Evolutionary conservation across 2,113 vertebrate genomes (phyloP), one percentile per base, ranked within the genome.

Genomic region (Taxidea taxus): DNA sequence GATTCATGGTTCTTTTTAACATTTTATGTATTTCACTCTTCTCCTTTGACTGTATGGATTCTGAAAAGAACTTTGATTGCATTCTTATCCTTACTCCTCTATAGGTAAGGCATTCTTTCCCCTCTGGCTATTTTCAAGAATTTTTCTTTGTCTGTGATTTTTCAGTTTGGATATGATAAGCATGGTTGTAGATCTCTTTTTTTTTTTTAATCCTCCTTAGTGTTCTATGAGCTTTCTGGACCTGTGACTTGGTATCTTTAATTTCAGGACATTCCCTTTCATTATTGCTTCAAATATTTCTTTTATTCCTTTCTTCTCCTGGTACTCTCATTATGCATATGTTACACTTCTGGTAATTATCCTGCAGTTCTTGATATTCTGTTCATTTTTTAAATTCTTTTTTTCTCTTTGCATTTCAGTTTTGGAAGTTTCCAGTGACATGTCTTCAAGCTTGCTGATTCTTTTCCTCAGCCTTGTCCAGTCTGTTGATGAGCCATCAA

Each of bases 71-170:
- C 42, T 80, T n/a, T 84, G 34, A 51, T 96, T 18, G n/a, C 83
- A 91, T 66, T 84, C 23, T 94, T 72, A 68, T 44, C 31, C 49
- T 92, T 91, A 42, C n/a, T 87, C 29, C 37, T 64, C 10, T 60
- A 12, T 86, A 86, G 54, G 31, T 51, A 64, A 84, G 44, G 21
- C 51, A 29, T 42, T 66, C 49, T 31, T 58, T 60, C 75, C n/a
- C 51, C 77, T 25, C 21, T 18, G 54, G 44, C 27, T 86, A 42
- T 58, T 95, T 96, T 64, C 20, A 75, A 58, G 15, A 25, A 47
- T 85, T 92, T 90, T 87, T 74, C 42, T 85, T 72, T 83, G 64
- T 34, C 81, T 96, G 95, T 58, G 13, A 49, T 88, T 91, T 96
- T 95, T 15, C 47, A 66, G n/a, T 96, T 92, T 77, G 34, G 1